phyloP scores from a whole-genome alignment of 2,113 vertebrate genomes.

The Pipa parva region DNA sequence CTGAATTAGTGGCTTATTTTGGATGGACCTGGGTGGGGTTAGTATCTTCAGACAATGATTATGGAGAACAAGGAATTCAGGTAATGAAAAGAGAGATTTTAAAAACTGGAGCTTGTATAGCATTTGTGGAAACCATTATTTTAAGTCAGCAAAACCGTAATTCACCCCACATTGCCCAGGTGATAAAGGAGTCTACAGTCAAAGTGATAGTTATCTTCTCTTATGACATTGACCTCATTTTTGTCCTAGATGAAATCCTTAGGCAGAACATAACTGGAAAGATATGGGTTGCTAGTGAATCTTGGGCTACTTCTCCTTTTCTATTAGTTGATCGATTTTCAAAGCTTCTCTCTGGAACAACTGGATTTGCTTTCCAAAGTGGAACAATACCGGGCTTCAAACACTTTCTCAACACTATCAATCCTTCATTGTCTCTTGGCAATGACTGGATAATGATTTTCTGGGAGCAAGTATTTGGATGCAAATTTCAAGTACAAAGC shows the following conservation, averaged over 20 bases:
- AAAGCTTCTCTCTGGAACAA: slow-evolving; percentile 45
- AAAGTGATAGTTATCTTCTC: slow-evolving; percentile 49
- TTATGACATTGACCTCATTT: slow-evolving; percentile 49
- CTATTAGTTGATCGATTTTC: slow-evolving; percentile 42
- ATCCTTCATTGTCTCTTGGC: neutral
- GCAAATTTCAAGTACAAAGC: neutral
- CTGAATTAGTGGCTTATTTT: slow-evolving; percentile 9
- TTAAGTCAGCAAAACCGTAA: slow-evolving; percentile 40
- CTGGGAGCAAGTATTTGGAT: slow-evolving; percentile 28
- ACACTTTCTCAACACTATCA: slow-evolving; percentile 3
- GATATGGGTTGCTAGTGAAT: slow-evolving; percentile 54
- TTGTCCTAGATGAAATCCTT: slow-evolving; percentile 47
- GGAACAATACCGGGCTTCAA: slow-evolving; percentile 18
- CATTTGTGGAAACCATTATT: slow-evolving; percentile 47
- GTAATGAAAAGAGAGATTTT: slow-evolving; percentile 47
- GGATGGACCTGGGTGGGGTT: slow-evolving; percentile 42
- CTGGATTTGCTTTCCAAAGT: slow-evolving; percentile 2
- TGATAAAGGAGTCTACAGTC: slow-evolving; percentile 46
- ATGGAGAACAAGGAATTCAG: slow-evolving; percentile 47
- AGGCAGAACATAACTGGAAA: slow-evolving; percentile 49
- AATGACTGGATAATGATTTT: slow-evolving; percentile 4
- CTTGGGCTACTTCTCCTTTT: slow-evolving; percentile 51
- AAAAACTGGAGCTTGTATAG: slow-evolving; percentile 46
- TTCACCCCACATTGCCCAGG: slow-evolving; percentile 43
- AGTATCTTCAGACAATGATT: slow-evolving; percentile 46